A percentile compares a stretch with the other conserved stretches of the same genome.
Evolutionary conservation across 1,140 invertebrate species (phyloP).

Genomic region (Schmidtea mediterranea): DNA sequence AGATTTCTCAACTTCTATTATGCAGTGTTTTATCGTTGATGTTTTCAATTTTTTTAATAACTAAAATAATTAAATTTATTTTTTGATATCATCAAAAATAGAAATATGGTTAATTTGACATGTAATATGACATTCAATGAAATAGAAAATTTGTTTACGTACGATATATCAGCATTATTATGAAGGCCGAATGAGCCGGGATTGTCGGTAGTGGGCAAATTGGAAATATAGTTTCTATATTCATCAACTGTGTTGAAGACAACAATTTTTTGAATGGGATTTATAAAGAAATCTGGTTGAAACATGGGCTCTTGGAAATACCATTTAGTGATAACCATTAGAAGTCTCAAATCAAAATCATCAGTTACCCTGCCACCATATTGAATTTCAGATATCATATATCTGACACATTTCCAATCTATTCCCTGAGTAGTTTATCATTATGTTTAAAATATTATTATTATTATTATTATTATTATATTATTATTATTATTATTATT

Average conservation of each 20-base stretch:
- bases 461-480: not conserved
- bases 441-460: not conserved
- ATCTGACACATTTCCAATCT: slow-evolving; percentile 34
- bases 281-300: slow-evolving; percentile 18
- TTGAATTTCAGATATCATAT: slow-evolving; percentile 59
- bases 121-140: too few species aligned
- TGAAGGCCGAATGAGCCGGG: slow-evolving; percentile 81
- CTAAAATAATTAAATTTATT: too few species aligned
- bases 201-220: slow-evolving; percentile 52
- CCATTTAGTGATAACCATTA: slow-evolving; percentile 43
- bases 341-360: slow-evolving; percentile 64
- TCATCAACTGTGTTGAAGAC: slow-evolving; percentile 13
- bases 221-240: slow-evolving; percentile 36
- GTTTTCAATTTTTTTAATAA: too few species aligned
- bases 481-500: not conserved
- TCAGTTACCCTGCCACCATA: slow-evolving; percentile 81
- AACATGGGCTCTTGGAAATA: slow-evolving; percentile 26
- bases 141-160: too few species aligned
- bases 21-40: too few species aligned
- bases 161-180: slow-evolving; percentile 64
- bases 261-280: slow-evolving; percentile 10
- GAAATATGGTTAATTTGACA: too few species aligned
- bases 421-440: slow-evolving; percentile 22
- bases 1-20: too few species aligned
- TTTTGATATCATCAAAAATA: too few species aligned